A percentile compares a stretch with the other conserved stretches of the same genome.
Conservation (phyloP, 2,888 invertebrate genomes). For the Syrista parreyssii region DNA sequence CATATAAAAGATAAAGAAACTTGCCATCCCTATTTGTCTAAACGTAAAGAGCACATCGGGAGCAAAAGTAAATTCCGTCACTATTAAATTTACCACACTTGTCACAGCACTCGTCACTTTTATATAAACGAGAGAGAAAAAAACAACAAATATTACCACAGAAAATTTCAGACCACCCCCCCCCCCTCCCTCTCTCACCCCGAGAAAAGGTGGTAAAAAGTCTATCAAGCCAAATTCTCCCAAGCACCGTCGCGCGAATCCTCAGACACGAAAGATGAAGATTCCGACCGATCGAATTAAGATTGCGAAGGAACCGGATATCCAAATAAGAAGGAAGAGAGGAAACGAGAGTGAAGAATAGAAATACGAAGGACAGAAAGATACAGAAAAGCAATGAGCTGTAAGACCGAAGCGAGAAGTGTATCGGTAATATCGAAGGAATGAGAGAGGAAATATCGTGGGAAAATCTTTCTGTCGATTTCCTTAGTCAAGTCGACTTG, state of each 20-base stretch:
- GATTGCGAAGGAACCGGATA: not conserved
- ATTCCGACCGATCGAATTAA: not conserved
- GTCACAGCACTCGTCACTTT: not conserved
- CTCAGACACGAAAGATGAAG: not conserved
- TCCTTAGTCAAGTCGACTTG: not conserved
- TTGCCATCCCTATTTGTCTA: not conserved
- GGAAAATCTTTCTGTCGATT: not conserved
- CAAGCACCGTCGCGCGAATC: not conserved
- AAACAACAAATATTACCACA: not conserved
- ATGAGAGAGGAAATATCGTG: conserved; percentile 1
- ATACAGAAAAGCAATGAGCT: not conserved
- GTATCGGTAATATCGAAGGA: not conserved
- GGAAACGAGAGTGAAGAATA: conserved; percentile 7
- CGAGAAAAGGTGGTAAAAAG: too few relatives aligned
- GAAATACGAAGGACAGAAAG: not conserved
- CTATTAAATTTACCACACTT: not conserved
- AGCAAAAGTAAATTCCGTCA: not conserved
- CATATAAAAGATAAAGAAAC: not conserved
- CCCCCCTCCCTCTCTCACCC: too few relatives aligned
- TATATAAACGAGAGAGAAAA: not conserved
- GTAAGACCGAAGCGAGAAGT: not conserved
- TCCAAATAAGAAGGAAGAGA: not conserved
- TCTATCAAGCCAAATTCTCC: not conserved
- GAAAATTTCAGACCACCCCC: too few relatives aligned
- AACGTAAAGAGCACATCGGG: not conserved